Conservation (phyloP, 2,797 vertebrate genomes). For the Eurystomus glaucurus region DNA sequence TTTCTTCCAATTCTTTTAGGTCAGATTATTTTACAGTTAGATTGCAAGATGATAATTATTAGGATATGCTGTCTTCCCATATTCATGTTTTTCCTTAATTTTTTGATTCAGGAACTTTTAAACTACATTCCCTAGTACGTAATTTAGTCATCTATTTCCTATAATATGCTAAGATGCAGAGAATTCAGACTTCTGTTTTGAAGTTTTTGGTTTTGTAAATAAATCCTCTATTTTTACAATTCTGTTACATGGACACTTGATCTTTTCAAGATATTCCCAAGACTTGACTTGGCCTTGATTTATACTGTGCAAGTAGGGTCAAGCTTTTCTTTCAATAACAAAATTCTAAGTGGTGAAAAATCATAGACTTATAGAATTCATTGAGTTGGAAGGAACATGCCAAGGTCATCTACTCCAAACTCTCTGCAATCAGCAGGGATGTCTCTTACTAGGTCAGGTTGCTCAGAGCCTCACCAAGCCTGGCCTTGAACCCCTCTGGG, state of each 20-base stretch:
- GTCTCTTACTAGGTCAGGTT: no score
- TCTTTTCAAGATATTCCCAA: not conserved
- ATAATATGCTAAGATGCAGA: not conserved
- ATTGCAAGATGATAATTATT: not conserved
- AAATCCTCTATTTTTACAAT: not conserved
- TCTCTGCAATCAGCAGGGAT: no score
- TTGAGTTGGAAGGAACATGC: no score
- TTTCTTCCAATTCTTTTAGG: not conserved
- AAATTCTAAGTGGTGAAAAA: not conserved
- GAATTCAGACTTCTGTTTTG: not conserved
- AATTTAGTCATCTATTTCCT: not conserved
- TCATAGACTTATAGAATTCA: not conserved
- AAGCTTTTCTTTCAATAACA: not conserved
- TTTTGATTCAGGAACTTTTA: not conserved
- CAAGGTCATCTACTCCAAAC: no score
- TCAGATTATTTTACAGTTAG: not conserved
- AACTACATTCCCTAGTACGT: not conserved
- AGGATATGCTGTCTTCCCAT: not conserved
- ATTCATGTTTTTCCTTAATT: not conserved
- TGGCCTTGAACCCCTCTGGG: no score
- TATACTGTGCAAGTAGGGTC: not conserved
- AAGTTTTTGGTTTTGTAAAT: not conserved
- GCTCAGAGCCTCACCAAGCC: no score
- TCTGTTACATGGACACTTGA: not conserved
- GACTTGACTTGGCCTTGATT: not conserved